These are phyloP conservation scores for Aphidius gifuensis DNA, from an alignment of 1,140 invertebrate genomes.

Conservation along the genomic window DNA sequence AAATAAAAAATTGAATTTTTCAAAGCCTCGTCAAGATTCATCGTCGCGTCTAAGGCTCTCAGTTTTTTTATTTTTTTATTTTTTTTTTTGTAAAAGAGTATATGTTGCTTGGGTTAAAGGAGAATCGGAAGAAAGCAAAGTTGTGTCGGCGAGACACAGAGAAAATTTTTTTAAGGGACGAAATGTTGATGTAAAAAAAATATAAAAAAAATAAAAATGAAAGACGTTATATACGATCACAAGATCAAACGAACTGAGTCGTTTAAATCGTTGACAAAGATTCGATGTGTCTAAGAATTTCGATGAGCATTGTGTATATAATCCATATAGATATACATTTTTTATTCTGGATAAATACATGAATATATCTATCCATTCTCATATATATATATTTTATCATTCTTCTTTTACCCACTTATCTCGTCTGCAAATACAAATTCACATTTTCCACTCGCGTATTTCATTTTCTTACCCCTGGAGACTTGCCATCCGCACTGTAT, in stretches of 20 bases:
- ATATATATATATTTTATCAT: background rate
- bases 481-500: background rate
- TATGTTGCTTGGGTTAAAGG: no score
- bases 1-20: no score
- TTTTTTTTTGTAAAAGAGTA: no score
- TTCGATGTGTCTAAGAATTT: constrained; percentile 2
- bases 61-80: no score
- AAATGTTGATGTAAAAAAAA: background rate
- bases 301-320: background rate
- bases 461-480: constrained; percentile 1
- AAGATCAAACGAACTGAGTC: constrained; percentile 15
- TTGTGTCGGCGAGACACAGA: background rate
- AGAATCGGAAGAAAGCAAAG: background rate
- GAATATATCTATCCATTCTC: background rate
- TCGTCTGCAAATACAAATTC: constrained; percentile 12
- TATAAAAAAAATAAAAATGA: background rate
- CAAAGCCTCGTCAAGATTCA: no score
- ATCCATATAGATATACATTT: no score
- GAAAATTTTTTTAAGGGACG: background rate
- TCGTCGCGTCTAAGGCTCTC: no score
- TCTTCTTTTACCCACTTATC: constrained; percentile 5
- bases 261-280: constrained; percentile 13
- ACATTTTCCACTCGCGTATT: constrained; percentile 7
- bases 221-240: background rate
- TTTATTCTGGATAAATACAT: no score